Evolutionary conservation across 1,140 invertebrate genomes (phyloP).

Genomic region (Drosophila teissieri): DNA sequence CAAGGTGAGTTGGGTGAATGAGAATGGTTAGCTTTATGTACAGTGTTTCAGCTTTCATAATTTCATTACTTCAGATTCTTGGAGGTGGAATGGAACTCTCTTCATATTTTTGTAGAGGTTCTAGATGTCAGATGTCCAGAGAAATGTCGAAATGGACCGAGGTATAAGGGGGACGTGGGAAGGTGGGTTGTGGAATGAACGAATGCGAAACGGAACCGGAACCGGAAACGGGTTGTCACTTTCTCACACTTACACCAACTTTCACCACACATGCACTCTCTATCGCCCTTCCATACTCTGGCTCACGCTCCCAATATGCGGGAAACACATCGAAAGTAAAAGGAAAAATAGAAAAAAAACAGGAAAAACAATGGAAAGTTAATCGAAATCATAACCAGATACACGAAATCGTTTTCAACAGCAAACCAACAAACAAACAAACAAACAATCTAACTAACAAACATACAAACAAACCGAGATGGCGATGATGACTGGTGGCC

Average conservation of each 20-base stretch:
- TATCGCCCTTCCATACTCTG: constrained; percentile 17
- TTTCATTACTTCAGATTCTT: constrained; percentile 11
- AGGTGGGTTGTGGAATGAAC: constrained; percentile 8
- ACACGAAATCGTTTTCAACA: constrained; percentile 39
- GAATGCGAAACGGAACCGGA: constrained; percentile 35
- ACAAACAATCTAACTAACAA: constrained; percentile 33
- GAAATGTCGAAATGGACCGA: constrained; percentile 32
- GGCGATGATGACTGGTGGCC: constrained; percentile 27
- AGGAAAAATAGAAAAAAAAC: background rate
- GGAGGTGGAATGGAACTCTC: constrained; percentile 18
- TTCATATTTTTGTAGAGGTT: background rate
- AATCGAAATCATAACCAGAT: constrained; percentile 21
- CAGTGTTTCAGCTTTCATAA: constrained; percentile 41
- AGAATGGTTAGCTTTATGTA: constrained; percentile 45
- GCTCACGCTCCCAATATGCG: constrained; percentile 19
- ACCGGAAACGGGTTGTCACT: constrained; percentile 14
- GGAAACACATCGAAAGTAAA: constrained; percentile 14
- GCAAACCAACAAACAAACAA: constrained; percentile 48
- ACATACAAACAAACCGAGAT: constrained; percentile 50
- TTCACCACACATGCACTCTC: constrained; percentile 12
- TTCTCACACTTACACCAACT: constrained; percentile 24
- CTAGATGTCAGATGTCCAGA: constrained; percentile 21
- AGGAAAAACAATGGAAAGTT: background rate
- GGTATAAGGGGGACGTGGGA: background rate
- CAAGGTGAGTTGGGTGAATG: constrained; percentile 43